A percentile compares a stretch with the other conserved stretches of the same genome.
phyloP scores from a whole-genome alignment of 2,113 vertebrate species.

The Caranx ignobilis region DNA sequence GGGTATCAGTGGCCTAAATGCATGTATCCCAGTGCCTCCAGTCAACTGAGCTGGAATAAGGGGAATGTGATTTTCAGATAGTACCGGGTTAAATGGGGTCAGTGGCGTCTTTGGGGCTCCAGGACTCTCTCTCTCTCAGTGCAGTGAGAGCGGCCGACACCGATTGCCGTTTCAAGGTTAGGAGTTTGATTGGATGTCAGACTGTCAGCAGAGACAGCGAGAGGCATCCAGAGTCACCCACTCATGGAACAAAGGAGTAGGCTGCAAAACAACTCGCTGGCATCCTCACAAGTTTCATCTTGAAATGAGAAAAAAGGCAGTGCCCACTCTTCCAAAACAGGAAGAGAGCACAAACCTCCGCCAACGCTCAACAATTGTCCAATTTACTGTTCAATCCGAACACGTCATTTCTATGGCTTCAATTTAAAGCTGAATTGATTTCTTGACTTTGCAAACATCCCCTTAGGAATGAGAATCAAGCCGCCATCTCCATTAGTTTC shows the following conservation, averaged over 20 bases:
- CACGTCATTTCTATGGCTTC: not conserved
- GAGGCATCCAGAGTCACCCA: not conserved
- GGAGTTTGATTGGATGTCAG: not conserved
- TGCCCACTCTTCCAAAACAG: not conserved
- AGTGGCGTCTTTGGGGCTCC: not conserved
- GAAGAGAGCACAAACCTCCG: not conserved
- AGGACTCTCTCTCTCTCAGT: not conserved
- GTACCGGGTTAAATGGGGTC: conserved; percentile 3
- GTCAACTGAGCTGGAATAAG: conserved; percentile 17
- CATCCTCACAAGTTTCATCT: not conserved
- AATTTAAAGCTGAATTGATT: conserved; percentile 36
- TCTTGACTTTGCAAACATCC: conserved; percentile 15
- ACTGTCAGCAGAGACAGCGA: conserved; percentile 8
- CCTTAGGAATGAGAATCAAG: conserved; percentile 12
- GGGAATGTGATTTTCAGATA: conserved; percentile 9
- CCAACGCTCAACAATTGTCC: not conserved
- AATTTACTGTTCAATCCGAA: not conserved
- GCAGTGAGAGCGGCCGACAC: not conserved
- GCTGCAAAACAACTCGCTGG: not conserved
- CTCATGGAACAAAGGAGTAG: conserved; percentile 1
- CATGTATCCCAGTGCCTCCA: conserved; percentile 3
- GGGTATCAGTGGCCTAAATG: conserved; percentile 14
- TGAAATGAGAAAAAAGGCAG: not conserved
- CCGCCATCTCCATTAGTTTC: conserved; percentile 43
- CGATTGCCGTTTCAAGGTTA: not conserved